phyloP scores from a whole-genome alignment of 2,888 invertebrate genomes.

The Diogma glabrata region DNA sequence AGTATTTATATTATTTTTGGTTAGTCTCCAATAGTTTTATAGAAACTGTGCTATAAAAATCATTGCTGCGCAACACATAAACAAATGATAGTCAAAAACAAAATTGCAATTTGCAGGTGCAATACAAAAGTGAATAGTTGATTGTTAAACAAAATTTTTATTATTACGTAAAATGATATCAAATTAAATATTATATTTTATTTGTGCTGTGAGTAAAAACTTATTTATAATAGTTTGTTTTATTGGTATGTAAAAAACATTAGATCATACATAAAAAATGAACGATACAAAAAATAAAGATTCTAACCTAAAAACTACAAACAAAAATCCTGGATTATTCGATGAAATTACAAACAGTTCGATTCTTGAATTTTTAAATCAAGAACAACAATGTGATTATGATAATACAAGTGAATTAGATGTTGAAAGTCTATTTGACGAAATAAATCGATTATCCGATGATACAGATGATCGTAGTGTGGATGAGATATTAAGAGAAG shows the following conservation, averaged over 20 bases:
- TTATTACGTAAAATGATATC: too few relatives aligned
- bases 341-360: conserved; percentile 33
- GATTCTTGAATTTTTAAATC: conserved; percentile 34
- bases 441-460: conserved; percentile 49
- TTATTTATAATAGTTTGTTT: too few relatives aligned
- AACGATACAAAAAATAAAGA: not conserved
- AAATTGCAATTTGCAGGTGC: too few relatives aligned
- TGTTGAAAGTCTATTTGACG: conserved; percentile 55
- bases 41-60: too few relatives aligned
- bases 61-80: too few relatives aligned
- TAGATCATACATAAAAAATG: not conserved
- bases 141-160: too few relatives aligned
- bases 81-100: too few relatives aligned
- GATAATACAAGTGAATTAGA: conserved; percentile 37
- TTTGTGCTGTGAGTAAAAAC: too few relatives aligned
- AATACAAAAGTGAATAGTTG: too few relatives aligned
- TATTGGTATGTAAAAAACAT: not conserved
- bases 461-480: conserved; percentile 40
- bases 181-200: too few relatives aligned
- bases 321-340: conserved; percentile 10
- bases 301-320: conserved; percentile 1
- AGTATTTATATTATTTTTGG: too few relatives aligned
- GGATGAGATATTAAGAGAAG: conserved; percentile 47
- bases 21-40: too few relatives aligned
- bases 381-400: conserved; percentile 30